phyloP scores from a whole-genome alignment of 2,797 vertebrate species.

The Enteromius thamalakanensis region DNA sequence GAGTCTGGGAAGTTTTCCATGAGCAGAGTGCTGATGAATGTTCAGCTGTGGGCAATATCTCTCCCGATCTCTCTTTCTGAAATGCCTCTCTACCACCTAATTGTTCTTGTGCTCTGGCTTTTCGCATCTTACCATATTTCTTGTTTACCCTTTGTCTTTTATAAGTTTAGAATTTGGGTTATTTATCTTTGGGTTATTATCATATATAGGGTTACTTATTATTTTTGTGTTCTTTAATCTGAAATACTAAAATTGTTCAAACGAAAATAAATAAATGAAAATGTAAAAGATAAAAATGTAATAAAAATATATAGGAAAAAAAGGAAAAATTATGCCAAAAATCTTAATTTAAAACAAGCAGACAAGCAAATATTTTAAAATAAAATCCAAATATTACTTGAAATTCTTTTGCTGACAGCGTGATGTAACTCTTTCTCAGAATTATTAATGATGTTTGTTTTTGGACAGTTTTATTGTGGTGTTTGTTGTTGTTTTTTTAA shows the following conservation, averaged over 20 bases:
- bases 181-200: neutral
- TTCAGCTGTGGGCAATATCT: slow-evolving; percentile 5
- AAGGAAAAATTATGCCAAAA: neutral
- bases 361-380: neutral
- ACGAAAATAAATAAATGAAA: neutral
- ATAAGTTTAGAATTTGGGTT: neutral
- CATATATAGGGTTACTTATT: neutral
- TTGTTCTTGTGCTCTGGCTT: neutral
- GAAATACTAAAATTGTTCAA: neutral
- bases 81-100: neutral
- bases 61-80: neutral
- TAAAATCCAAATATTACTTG: neutral
- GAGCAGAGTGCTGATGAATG: slow-evolving; percentile 9
- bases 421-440: neutral
- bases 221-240: neutral
- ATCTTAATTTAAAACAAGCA: neutral
- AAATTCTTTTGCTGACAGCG: too few relatives aligned
- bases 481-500: neutral
- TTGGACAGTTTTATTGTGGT: neutral
- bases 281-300: neutral
- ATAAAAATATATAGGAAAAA: neutral
- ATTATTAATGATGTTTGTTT: neutral
- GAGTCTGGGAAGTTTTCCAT: slow-evolving; percentile 18
- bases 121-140: neutral
- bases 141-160: neutral